Evolutionary conservation across 2,888 invertebrate species (phyloP).

Genomic region (Thyatira batis): DNA sequence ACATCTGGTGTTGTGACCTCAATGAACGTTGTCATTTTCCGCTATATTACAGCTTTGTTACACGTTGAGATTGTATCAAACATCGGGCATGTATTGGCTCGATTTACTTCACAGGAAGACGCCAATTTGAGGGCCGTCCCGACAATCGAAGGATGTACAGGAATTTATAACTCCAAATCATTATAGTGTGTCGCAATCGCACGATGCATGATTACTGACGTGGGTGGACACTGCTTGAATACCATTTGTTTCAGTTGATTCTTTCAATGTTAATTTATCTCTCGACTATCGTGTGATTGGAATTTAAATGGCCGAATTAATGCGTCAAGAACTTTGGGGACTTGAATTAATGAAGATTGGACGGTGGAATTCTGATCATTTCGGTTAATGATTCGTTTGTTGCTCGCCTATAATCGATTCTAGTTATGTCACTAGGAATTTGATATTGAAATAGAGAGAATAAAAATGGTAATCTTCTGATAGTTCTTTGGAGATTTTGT

Average conservation of each 20-base stretch:
- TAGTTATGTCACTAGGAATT: neutral
- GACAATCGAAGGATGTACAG: slow-evolving; percentile 75
- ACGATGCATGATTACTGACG: slow-evolving; percentile 56
- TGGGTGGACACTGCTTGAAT: slow-evolving; percentile 65
- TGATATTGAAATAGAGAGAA: neutral
- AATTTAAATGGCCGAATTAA: slow-evolving; percentile 36
- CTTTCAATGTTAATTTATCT: slow-evolving; percentile 58
- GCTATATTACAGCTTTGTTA: slow-evolving; percentile 23
- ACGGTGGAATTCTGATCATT: slow-evolving; percentile 1
- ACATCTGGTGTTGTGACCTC: slow-evolving; percentile 46
- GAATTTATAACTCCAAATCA: slow-evolving; percentile 56
- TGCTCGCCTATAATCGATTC: neutral
- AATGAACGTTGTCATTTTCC: slow-evolving; percentile 29
- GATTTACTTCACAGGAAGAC: slow-evolving; percentile 56
- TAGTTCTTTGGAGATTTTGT: neutral
- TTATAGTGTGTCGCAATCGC: slow-evolving; percentile 40
- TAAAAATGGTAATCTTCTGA: neutral
- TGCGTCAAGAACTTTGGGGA: slow-evolving; percentile 15
- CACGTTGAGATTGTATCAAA: slow-evolving; percentile 19
- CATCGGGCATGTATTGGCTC: slow-evolving; percentile 20
- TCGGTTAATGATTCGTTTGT: neutral
- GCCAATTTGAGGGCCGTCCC: slow-evolving; percentile 49
- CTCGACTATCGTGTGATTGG: slow-evolving; percentile 34
- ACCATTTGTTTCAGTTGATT: slow-evolving; percentile 58
- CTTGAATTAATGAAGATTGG: slow-evolving; percentile 22